Conservation (phyloP, 2,797 vertebrate genomes). For the Danionella dracula region DNA sequence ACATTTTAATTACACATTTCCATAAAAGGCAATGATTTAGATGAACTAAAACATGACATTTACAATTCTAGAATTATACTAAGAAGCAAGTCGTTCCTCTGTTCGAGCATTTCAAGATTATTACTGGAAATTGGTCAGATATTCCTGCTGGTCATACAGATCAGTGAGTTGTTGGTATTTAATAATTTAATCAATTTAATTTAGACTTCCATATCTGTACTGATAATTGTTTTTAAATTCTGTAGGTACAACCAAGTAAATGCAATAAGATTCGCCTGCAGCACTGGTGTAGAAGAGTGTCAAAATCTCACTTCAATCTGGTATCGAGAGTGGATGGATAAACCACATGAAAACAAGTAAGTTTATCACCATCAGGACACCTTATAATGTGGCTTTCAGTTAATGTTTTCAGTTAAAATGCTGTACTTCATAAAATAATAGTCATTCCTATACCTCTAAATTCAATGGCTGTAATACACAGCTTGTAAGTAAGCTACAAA, state of each 20-base stretch:
- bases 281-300: conserved; percentile 62
- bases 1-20: neutral
- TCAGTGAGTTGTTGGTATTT: conserved; percentile 51
- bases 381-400: too few relatives aligned
- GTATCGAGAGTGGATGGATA: conserved; percentile 58
- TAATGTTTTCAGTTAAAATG: too few relatives aligned
- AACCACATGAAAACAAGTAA: conserved; percentile 49
- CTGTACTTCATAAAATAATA: too few relatives aligned
- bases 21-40: too few relatives aligned
- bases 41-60: too few relatives aligned
- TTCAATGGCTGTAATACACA: too few relatives aligned
- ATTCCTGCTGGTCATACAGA: conserved; percentile 63
- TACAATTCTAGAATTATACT: conserved; percentile 67
- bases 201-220: too few relatives aligned
- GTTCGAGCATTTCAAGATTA: conserved; percentile 55
- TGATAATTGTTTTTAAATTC: neutral
- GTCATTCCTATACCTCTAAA: too few relatives aligned
- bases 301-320: conserved; percentile 34
- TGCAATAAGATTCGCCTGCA: conserved; percentile 75
- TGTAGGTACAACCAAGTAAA: conserved; percentile 80
- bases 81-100: conserved; percentile 72
- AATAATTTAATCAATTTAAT: too few relatives aligned
- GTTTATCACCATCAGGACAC: too few relatives aligned
- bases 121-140: conserved; percentile 52
- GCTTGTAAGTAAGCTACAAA: too few relatives aligned